Conservation (phyloP, 1,140 invertebrate genomes). For the Leptinotarsa undecemlineata region DNA sequence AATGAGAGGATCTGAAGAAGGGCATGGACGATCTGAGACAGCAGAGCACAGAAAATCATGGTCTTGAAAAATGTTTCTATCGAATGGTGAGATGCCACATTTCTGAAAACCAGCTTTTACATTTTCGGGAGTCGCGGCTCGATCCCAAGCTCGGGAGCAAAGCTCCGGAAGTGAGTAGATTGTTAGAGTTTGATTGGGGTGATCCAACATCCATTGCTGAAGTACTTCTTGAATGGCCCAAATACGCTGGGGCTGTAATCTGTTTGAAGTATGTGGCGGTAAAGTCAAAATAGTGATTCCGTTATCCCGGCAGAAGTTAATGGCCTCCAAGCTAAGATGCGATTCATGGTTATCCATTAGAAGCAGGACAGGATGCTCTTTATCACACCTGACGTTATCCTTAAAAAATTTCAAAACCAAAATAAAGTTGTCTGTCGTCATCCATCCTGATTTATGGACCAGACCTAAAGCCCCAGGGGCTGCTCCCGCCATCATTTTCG, state of each 20-base stretch:
- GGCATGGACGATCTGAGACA: conserved; percentile 1
- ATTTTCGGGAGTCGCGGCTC: background rate
- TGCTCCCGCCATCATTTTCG: background rate
- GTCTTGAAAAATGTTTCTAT: background rate
- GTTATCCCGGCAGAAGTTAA: conserved; percentile 17
- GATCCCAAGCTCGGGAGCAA: background rate
- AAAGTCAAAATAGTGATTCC: conserved; percentile 26
- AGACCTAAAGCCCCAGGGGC: background rate
- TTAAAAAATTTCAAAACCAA: conserved; percentile 5
- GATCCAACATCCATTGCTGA: conserved; percentile 1
- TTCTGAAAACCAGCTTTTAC: background rate
- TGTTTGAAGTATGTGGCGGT: conserved; percentile 31
- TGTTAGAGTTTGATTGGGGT: background rate
- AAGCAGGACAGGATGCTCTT: conserved; percentile 15
- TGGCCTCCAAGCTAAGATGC: conserved; percentile 19
- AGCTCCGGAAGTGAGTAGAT: background rate
- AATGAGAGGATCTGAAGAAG: too few relatives aligned
- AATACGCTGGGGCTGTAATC: conserved; percentile 17
- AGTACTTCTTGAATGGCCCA: conserved; percentile 11
- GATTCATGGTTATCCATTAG: conserved; percentile 33
- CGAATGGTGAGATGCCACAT: background rate
- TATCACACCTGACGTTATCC: background rate
- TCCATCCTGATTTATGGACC: background rate
- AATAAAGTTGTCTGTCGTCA: background rate
- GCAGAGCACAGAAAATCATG: background rate